Evolutionary conservation across 2,113 vertebrate genomes (phyloP), one percentile per base, ranked within the genome.

Genomic region (Embiotoca jacksoni): DNA sequence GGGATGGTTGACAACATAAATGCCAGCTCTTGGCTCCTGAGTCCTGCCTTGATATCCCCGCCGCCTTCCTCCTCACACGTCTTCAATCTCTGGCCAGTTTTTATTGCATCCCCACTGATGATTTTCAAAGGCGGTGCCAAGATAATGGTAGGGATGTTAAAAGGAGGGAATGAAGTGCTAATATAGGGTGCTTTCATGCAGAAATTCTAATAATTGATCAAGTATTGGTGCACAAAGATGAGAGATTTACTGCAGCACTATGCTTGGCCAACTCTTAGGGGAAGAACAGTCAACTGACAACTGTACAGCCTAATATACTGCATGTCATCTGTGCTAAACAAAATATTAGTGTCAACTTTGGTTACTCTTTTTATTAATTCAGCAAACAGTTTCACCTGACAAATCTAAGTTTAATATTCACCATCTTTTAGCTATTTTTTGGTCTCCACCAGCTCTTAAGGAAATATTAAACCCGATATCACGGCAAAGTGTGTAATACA

Each of bases 1-100:
- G 84, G 73, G 75, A 79, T 68, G 73, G 41, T 49, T 86, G 83
- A 86, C 81, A 84, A 74, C 55, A 81, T 69, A 66, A 75, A 78
- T 78, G 73, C 76, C 84, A 74, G 44, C 63, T 72, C 78, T 84
- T 84, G 78, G 75, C 66, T 44, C 50, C 57, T 30, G 30, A 67
- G 66, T 78, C 61, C 66, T 32, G 5, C 64, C 81, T 75, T 68
- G 23, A 71, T 64, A 68, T 81, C 55, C 67, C 77, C 70, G 60
- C 75, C 63, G 76, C 47, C 60, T 60, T 52, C 61, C 52, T 62
- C 60, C 57, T 80, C 76, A 82, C 70, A 81, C 71, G 80, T 75
- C 52, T 84, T 65, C 69, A 58, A 14, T 49, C 53, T 78, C 44
- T 56, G 76, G 75, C 50, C 80, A 63, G 79, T 80, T 86, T 78